phyloP scores from a whole-genome alignment of 2,888 invertebrate species.

The Rhingia campestris region DNA sequence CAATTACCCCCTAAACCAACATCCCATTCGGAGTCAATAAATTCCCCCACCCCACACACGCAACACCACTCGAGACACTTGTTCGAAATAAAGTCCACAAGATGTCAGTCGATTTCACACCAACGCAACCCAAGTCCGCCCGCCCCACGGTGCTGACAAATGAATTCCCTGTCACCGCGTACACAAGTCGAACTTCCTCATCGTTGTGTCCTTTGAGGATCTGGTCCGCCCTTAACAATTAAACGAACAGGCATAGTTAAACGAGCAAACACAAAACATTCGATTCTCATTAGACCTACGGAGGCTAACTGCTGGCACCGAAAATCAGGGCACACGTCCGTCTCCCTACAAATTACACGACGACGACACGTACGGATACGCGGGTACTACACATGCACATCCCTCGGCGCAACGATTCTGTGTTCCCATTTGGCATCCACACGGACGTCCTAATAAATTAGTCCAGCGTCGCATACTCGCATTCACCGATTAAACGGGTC shows the following conservation, averaged over 20 bases:
- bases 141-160: neutral
- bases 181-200: neutral
- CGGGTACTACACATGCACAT: too few species aligned
- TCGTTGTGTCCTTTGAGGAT: constrained; percentile 1
- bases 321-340: constrained; percentile 72
- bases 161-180: neutral
- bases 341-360: constrained; percentile 67
- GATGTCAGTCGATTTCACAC: neutral
- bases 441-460: constrained; percentile 72
- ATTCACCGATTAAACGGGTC: constrained; percentile 68
- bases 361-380: constrained; percentile 55
- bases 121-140: too few species aligned
- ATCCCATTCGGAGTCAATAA: neutral
- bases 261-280: constrained; percentile 71
- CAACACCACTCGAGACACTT: neutral
- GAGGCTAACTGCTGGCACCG: neutral
- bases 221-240: constrained; percentile 50
- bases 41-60: constrained; percentile 1
- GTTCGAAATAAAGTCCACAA: constrained; percentile 4
- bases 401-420: constrained; percentile 9
- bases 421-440: constrained; percentile 65
- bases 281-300: constrained; percentile 47
- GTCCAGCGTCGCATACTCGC: constrained; percentile 45
- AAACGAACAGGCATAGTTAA: constrained; percentile 67
- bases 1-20: neutral